Base-by-base conservation (phyloP, 2,797 vertebrate species). In the Cichlasoma orientale region DNA sequence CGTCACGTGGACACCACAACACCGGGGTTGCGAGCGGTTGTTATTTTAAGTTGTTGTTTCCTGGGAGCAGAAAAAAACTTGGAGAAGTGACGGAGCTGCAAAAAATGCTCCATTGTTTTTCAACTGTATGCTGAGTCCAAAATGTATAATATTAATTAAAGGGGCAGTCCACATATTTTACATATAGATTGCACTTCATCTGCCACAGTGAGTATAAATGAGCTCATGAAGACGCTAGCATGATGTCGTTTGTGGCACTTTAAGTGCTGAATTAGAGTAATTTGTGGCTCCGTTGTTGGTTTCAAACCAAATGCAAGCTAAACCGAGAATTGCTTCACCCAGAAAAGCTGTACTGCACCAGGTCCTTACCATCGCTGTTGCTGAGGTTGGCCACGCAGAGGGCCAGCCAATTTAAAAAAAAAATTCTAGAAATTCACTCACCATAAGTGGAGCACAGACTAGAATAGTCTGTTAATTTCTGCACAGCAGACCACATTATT, bases 371-470 rank as follows among this genome's bases (percentile, higher is more conserved):
- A 1, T 66, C 59, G 19, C 59, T 27, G 21, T 25, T 11, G 23
- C 18, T 19, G 7, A 19, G 18, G 1, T 9, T 19, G 44, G 13
- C 41, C 21, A 10, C 14, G 58, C 21, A 25, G 8, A 63, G 21
- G 0, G 1, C 14, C 21, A 66, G 6, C 23, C 5, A 0, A 19
- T 47, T 66, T 10, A 36, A 8, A 36, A 36, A 11, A 36, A 3
- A 1, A 47, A 4, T 47, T 47, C 16, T 66, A 19, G 61, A 66
- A 27, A 27, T 27, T 27, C 2, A 27, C 0, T 66, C 38, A 47
- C 3, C 23, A 66, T 47, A 19, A 27, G 16, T 27, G 16, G 41
- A 63, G 38, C 38, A 4, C 23, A 4, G 38, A 47, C 38, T 12
- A 47, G 61, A 41, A 47, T 18, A 16, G 10, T 19, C 23, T 66